Conservation (phyloP, 37 sponge, comb jelly and placozoan species). For the Axinella damicornis region DNA sequence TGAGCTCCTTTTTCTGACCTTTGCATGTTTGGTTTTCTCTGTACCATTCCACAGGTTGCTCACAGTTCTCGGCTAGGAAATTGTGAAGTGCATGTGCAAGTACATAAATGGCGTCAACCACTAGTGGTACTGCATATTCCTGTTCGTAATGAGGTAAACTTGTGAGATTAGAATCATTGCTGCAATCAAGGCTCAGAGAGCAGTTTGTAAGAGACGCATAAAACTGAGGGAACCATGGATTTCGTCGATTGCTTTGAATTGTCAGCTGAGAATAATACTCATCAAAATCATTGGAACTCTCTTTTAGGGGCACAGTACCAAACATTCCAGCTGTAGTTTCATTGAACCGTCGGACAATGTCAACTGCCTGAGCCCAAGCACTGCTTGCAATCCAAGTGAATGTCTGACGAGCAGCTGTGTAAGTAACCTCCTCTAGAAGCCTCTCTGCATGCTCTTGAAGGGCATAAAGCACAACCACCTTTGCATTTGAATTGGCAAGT, state of each 20-base stretch:
- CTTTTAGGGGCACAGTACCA: conserved; percentile 43
- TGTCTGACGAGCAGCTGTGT: background rate
- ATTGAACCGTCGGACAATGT: background rate
- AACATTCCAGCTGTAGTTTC: conserved; percentile 51
- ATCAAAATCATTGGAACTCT: conserved; percentile 19
- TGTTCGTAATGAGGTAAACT: conserved; percentile 22
- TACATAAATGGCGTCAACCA: conserved; percentile 81
- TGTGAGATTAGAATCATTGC: background rate
- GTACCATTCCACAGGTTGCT: conserved; percentile 26
- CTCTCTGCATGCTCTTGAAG: background rate
- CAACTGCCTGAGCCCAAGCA: conserved; percentile 57
- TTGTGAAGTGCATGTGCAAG: conserved; percentile 69
- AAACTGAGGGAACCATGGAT: conserved; percentile 64
- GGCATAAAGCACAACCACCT: conserved; percentile 48
- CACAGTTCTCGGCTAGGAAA: conserved; percentile 65
- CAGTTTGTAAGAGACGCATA: conserved; percentile 27
- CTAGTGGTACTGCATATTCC: conserved; percentile 52
- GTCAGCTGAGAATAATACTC: conserved; percentile 54
- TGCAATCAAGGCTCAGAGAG: background rate
- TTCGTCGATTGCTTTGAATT: conserved; percentile 44
- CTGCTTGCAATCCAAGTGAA: conserved; percentile 86
- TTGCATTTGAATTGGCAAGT: conserved; percentile 21
- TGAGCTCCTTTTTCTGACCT: conserved; percentile 29
- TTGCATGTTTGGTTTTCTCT: conserved; percentile 22
- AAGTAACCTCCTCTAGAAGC: background rate